A percentile compares a stretch with the other conserved stretches of the same genome.
These are phyloP conservation scores for Thymelicus lineola DNA, from an alignment of 2,888 invertebrate species.

Conservation along the genomic window DNA sequence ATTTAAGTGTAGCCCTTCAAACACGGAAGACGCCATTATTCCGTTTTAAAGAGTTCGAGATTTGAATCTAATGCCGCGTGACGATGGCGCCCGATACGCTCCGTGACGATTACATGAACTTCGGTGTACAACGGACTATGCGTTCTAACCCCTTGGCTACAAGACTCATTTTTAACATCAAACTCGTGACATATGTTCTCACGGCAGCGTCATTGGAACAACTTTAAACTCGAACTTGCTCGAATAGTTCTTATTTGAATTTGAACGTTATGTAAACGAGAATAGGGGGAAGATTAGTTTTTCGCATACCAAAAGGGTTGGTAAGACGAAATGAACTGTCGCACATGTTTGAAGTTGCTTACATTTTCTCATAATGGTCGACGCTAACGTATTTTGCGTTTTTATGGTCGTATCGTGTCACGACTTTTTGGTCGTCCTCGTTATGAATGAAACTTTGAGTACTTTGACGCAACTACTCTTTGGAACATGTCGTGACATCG, in stretches of 20 bases:
- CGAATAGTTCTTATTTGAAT: conserved; percentile 43
- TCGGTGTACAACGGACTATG: conserved; percentile 46
- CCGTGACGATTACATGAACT: conserved; percentile 59
- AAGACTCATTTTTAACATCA: conserved; percentile 17
- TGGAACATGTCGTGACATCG: conserved; percentile 8
- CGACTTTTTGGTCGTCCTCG: conserved; percentile 32
- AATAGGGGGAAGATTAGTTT: conserved; percentile 34
- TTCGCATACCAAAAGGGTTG: conserved; percentile 32
- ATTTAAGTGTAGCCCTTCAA: conserved; percentile 46
- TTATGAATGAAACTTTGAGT: conserved; percentile 37
- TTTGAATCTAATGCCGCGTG: conserved; percentile 79
- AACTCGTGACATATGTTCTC: conserved; percentile 54
- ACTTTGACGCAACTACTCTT: conserved; percentile 22
- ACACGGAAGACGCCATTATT: conserved; percentile 66
- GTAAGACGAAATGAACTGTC: conserved; percentile 49
- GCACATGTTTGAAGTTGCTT: conserved; percentile 48
- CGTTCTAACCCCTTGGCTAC: conserved; percentile 39
- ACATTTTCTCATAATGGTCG: conserved; percentile 50
- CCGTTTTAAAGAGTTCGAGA: conserved; percentile 75
- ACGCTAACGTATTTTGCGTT: conserved; percentile 37
- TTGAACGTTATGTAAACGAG: conserved; percentile 44
- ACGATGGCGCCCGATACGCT: conserved; percentile 66
- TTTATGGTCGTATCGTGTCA: conserved; percentile 34
- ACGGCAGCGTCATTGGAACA: conserved; percentile 52
- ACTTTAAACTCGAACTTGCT: conserved; percentile 39